These are phyloP conservation scores for Acrobeloides nanus DNA, from an alignment of 2,888 invertebrate species.

Conservation along the genomic window DNA sequence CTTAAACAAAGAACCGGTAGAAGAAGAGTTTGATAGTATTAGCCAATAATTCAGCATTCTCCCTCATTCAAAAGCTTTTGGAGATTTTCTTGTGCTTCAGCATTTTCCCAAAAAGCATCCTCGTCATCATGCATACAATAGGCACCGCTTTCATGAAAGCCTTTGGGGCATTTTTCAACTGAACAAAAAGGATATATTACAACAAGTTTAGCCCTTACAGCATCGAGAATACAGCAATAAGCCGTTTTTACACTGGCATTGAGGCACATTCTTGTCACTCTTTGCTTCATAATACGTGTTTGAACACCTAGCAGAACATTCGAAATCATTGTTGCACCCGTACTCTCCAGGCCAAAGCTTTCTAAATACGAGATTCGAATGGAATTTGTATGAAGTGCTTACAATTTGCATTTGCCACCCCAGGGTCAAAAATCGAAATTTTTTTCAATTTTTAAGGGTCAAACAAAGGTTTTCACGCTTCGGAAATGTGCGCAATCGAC, in stretches of 20 bases:
- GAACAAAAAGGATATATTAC: too few relatives aligned
- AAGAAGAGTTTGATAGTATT: too few relatives aligned
- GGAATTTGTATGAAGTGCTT: too few relatives aligned
- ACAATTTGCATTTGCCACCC: conserved; percentile 48
- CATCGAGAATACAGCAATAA: conserved; percentile 48
- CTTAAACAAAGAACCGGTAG: too few relatives aligned
- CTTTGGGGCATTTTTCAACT: conserved; percentile 44
- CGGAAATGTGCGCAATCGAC: too few relatives aligned
- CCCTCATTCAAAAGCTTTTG: conserved; percentile 41
- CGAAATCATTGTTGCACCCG: conserved; percentile 40
- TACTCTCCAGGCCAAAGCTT: conserved; percentile 52
- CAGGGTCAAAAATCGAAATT: too few relatives aligned
- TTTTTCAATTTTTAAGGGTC: too few relatives aligned
- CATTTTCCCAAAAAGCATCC: conserved; percentile 43
- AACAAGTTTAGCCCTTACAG: conserved; percentile 30
- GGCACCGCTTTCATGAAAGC: conserved; percentile 44
- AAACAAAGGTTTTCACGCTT: too few relatives aligned
- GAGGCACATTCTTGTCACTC: conserved; percentile 41
- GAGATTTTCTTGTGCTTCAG: conserved; percentile 40
- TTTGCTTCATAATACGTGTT: conserved; percentile 45
- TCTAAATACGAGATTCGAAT: too few relatives aligned
- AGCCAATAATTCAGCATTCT: conserved; percentile 37
- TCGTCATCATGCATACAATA: conserved; percentile 48
- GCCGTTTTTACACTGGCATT: conserved; percentile 46
- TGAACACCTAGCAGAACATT: conserved; percentile 43